Conservation (phyloP, 2,797 vertebrate genomes). For the Luscinia megarhynchos region DNA sequence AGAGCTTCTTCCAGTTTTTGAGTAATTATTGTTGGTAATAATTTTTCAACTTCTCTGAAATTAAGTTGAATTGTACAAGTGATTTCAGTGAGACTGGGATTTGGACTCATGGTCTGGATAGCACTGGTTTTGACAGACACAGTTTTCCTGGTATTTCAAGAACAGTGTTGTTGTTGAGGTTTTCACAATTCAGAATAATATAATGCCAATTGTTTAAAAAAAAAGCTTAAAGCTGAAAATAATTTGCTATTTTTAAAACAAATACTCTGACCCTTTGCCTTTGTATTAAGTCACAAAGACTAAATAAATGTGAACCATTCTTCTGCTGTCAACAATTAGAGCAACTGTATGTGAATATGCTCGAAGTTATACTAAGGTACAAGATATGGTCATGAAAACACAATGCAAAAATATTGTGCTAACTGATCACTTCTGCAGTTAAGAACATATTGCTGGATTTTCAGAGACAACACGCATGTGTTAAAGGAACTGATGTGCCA, state of each 20-base stretch:
- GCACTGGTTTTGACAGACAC: background rate
- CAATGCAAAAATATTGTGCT: background rate
- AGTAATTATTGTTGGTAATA: background rate
- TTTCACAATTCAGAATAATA: conserved; percentile 1
- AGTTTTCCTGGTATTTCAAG: background rate
- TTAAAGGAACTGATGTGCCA: background rate
- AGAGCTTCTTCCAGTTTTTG: background rate
- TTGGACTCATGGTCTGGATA: background rate
- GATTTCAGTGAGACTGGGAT: background rate
- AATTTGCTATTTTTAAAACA: background rate
- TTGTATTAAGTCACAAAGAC: background rate
- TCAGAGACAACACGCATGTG: background rate
- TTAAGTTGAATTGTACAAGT: background rate
- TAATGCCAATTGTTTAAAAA: background rate
- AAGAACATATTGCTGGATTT: background rate
- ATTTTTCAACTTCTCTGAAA: background rate
- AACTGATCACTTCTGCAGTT: background rate
- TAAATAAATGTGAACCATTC: background rate
- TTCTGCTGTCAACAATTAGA: background rate
- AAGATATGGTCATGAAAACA: background rate
- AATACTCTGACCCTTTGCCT: background rate
- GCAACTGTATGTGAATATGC: background rate
- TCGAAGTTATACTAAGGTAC: background rate
- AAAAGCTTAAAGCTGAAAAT: conserved; percentile 19
- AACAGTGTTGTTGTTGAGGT: background rate